A percentile compares a stretch with the other conserved stretches of the same genome.
These are phyloP conservation scores for Drosophila emarginata DNA, from an alignment of 2,888 invertebrate species.

Conservation along the genomic window DNA sequence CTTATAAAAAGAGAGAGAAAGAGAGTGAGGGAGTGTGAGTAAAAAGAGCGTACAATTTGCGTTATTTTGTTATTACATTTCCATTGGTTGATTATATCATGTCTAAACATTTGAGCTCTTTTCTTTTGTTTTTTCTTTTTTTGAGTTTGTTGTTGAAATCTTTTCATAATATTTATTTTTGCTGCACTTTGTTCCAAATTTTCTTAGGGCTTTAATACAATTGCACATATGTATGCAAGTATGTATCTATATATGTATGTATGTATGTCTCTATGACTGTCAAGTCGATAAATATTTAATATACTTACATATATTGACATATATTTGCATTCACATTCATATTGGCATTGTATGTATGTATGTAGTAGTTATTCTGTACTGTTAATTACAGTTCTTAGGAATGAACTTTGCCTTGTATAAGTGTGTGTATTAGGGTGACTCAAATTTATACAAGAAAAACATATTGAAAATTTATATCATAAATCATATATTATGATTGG, in stretches of 20 bases:
- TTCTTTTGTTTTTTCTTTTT: too few species aligned
- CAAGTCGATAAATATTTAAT: neutral
- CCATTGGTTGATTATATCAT: slow-evolving; percentile 6
- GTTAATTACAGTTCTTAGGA: too few species aligned
- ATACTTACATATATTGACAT: neutral
- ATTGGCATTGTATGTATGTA: neutral
- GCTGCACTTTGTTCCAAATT: slow-evolving; percentile 24
- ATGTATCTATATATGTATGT: too few species aligned
- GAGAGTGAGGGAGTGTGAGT: neutral
- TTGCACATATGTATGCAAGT: too few species aligned
- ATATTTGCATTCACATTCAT: neutral
- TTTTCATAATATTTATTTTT: slow-evolving; percentile 7
- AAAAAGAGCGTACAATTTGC: slow-evolving; percentile 41
- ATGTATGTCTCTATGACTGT: slow-evolving; percentile 13
- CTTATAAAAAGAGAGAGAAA: slow-evolving; percentile 31
- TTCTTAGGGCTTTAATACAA: slow-evolving; percentile 15
- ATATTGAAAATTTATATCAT: too few species aligned
- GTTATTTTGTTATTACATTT: slow-evolving; percentile 17
- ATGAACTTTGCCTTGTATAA: too few species aligned
- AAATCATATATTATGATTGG: too few species aligned
- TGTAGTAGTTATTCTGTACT: too few species aligned
- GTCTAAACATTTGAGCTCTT: slow-evolving; percentile 9
- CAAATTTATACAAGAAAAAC: too few species aligned
- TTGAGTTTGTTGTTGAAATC: slow-evolving; percentile 16
- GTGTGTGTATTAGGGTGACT: too few species aligned